These are phyloP conservation scores for Mylabris phalerata DNA, from an alignment of 1,140 invertebrate species.

Conservation along the genomic window DNA sequence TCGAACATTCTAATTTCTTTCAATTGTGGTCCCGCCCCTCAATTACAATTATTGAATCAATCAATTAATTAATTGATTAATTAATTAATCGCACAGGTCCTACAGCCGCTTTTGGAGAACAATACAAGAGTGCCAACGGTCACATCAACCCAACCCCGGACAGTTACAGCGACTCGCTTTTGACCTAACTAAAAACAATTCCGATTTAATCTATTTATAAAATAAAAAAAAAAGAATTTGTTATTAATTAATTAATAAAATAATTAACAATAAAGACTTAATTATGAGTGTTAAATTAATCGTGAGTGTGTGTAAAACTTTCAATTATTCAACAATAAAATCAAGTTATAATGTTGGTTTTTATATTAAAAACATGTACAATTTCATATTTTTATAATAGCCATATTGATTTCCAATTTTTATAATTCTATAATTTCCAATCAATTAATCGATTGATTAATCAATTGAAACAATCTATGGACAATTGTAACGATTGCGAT, in stretches of 20 bases:
- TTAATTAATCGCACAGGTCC: constrained; percentile 23
- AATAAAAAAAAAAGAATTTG: constrained; percentile 40
- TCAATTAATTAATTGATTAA: neutral
- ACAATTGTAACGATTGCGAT: constrained; percentile 18
- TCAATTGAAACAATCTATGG: neutral
- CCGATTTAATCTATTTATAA: constrained; percentile 34
- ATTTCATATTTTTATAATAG: neutral
- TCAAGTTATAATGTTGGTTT: neutral
- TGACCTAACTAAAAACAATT: constrained; percentile 38
- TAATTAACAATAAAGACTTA: neutral
- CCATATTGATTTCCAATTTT: neutral
- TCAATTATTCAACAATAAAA: neutral
- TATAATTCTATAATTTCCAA: neutral
- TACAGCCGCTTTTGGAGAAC: constrained; percentile 36
- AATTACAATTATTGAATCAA: neutral
- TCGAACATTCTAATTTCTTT: too few species aligned
- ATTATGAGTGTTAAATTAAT: constrained; percentile 11
- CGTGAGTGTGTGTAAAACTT: neutral
- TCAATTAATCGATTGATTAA: neutral
- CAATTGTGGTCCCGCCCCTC: too few species aligned
- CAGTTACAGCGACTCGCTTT: constrained; percentile 40
- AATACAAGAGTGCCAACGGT: constrained; percentile 30
- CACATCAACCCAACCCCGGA: constrained; percentile 35
- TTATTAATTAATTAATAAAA: too few species aligned
- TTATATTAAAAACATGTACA: neutral